A percentile compares a stretch with the other conserved stretches of the same genome.
These are phyloP conservation scores for Melanerpes aurifrons DNA, from an alignment of 2,113 vertebrate genomes.

Conservation along the genomic window DNA sequence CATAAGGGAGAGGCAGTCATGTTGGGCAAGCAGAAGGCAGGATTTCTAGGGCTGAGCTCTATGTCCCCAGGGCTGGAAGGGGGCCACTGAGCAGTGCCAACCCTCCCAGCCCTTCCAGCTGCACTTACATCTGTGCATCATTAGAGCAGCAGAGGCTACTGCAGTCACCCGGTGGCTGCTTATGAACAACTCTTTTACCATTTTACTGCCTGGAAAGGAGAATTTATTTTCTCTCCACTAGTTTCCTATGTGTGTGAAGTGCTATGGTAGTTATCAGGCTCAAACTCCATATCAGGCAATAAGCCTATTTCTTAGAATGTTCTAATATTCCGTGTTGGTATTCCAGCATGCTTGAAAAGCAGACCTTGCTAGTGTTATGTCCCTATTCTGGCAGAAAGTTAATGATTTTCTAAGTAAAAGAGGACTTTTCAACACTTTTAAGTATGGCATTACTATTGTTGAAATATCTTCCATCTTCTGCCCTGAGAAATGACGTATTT, in stretches of 20 bases:
- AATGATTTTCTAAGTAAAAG: neutral
- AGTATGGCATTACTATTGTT: neutral
- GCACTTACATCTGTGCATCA: conserved; percentile 2
- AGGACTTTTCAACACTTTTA: neutral
- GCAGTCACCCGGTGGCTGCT: neutral
- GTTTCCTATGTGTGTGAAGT: neutral
- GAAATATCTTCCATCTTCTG: neutral
- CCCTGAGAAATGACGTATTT: neutral
- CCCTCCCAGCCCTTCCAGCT: conserved; percentile 11
- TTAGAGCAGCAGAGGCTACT: neutral
- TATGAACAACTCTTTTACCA: neutral
- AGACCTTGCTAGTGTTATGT: neutral
- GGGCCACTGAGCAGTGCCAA: rapidly evolving
- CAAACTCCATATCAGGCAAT: neutral
- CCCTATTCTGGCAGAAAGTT: neutral
- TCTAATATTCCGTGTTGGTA: neutral
- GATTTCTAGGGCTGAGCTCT: neutral
- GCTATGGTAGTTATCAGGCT: neutral
- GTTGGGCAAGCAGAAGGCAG: neutral
- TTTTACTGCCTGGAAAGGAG: neutral
- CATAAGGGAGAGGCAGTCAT: neutral
- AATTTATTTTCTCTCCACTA: neutral
- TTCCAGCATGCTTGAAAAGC: neutral
- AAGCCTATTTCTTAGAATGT: neutral
- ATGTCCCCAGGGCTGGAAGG: rapidly evolving